phyloP scores from a whole-genome alignment of 1,140 invertebrate genomes.

The Sarcophaga peregrina region DNA sequence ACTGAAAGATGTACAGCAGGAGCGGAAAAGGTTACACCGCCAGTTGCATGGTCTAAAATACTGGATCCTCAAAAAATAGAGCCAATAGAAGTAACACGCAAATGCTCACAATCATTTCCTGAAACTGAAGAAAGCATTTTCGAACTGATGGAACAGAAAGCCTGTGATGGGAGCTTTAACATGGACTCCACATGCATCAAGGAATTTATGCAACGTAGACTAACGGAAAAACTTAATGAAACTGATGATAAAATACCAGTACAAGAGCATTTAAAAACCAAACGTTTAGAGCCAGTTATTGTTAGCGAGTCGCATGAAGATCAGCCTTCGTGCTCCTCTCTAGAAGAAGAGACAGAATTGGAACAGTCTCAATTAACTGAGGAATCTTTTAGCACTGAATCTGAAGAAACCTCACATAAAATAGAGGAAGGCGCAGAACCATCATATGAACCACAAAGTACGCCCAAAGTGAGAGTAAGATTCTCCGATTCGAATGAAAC shows the following conservation, averaged over 20 bases:
- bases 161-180: slow-evolving; percentile 57
- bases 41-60: slow-evolving; percentile 60
- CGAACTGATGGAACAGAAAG: slow-evolving; percentile 61
- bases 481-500: slow-evolving; percentile 62
- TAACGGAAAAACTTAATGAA: slow-evolving; percentile 1
- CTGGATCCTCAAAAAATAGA: slow-evolving; percentile 56
- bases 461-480: slow-evolving; percentile 56
- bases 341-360: neutral
- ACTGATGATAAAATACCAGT: slow-evolving; percentile 55
- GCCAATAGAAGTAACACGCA: slow-evolving; percentile 49
- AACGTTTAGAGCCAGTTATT: slow-evolving; percentile 54
- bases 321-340: neutral
- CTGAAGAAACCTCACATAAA: slow-evolving; percentile 14
- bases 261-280: slow-evolving; percentile 49
- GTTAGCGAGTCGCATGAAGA: neutral
- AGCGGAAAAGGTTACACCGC: neutral
- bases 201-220: slow-evolving; percentile 56
- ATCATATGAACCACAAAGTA: slow-evolving; percentile 46
- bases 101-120: slow-evolving; percentile 46
- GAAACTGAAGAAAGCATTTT: slow-evolving; percentile 56
- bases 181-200: slow-evolving; percentile 60
- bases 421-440: neutral
- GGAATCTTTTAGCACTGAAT: slow-evolving; percentile 3
- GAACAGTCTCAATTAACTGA: slow-evolving; percentile 45
- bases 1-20: neutral